These are phyloP conservation scores for Mustela lutreola DNA, from an alignment of 2,113 vertebrate genomes.

Conservation along the genomic window DNA sequence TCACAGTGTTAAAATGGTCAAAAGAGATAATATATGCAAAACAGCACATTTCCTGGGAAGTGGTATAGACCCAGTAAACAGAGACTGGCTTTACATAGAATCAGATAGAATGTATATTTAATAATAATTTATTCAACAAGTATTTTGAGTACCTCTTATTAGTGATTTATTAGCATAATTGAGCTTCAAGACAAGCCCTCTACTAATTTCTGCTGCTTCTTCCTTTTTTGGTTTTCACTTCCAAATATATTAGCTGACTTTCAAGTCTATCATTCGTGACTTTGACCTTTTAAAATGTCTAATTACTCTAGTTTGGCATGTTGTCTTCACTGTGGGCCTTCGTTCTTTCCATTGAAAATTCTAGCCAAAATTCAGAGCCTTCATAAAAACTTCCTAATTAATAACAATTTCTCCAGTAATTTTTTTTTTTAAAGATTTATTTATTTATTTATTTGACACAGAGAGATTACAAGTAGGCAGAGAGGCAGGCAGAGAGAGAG, in stretches of 20 bases:
- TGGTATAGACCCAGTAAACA: background rate
- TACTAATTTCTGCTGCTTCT: constrained; percentile 18
- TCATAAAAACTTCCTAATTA: background rate
- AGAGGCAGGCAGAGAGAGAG: too few relatives aligned
- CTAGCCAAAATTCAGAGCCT: background rate
- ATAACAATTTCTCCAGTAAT: background rate
- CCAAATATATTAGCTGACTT: background rate
- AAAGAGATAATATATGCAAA: background rate
- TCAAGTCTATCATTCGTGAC: background rate
- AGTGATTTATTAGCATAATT: constrained; percentile 38
- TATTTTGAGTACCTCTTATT: background rate
- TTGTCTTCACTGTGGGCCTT: background rate
- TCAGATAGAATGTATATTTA: background rate
- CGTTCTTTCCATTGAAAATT: background rate
- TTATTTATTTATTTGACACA: too few relatives aligned
- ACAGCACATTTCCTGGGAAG: background rate
- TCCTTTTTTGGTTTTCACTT: constrained; percentile 25
- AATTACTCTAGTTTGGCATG: background rate
- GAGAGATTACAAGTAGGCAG: too few relatives aligned
- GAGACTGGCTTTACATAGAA: background rate
- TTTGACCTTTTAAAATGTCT: background rate
- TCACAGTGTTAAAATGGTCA: background rate
- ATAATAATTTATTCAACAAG: background rate
- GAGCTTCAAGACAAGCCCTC: background rate
- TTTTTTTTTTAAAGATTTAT: too few relatives aligned